Percentiles rank a stretch among this genome's conserved stretches.
phyloP scores from a whole-genome alignment of 2,797 vertebrate genomes.

The Streptopelia turtur region DNA sequence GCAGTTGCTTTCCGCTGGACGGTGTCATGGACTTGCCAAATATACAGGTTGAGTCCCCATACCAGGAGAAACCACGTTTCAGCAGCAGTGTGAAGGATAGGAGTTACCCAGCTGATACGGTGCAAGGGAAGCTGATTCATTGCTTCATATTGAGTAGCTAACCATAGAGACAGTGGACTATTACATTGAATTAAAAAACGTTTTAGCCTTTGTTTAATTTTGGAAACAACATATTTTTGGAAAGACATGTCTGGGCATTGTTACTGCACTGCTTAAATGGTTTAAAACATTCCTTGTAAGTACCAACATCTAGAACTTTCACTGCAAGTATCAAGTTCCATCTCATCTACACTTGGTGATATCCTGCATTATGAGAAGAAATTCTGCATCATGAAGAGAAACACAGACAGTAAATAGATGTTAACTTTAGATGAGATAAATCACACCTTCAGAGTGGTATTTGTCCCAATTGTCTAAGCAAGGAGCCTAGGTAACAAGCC shows the following conservation, averaged over 20 bases:
- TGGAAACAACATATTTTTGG: background rate
- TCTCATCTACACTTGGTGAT: background rate
- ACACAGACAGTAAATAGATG: fast-evolving
- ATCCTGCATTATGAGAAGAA: background rate
- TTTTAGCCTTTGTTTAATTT: background rate
- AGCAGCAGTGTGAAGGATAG: background rate
- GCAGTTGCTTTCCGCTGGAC: background rate
- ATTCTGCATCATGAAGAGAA: background rate
- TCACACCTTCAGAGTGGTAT: background rate
- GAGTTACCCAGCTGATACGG: background rate
- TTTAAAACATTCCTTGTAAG: background rate
- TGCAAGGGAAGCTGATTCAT: background rate
- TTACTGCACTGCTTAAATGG: background rate
- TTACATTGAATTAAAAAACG: background rate
- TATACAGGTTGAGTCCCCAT: fast-evolving
- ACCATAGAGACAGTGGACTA: background rate
- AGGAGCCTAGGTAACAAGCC: background rate
- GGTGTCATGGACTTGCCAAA: background rate
- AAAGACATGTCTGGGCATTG: background rate
- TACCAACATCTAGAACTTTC: background rate
- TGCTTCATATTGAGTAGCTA: background rate
- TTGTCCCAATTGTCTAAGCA: background rate
- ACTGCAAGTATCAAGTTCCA: background rate
- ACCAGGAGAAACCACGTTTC: fast-evolving
- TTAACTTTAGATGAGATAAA: background rate